Conservation (phyloP, 2,888 invertebrate species). For the Rhopalosiphum nymphaeae region DNA sequence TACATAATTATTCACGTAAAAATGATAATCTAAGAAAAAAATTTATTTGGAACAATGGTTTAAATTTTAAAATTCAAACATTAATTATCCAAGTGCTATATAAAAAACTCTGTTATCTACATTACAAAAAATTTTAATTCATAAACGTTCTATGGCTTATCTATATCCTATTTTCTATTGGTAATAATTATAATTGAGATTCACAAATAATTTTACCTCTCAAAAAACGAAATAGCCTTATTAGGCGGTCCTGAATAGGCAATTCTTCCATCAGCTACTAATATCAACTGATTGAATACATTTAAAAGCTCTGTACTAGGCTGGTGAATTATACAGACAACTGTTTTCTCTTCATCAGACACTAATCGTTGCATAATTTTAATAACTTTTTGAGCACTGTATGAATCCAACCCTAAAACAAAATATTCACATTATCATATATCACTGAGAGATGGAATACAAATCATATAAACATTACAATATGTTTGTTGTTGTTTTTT, state of each 20-base stretch:
- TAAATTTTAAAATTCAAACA: neutral
- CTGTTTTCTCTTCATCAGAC: slow-evolving; percentile 70
- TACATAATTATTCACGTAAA: neutral
- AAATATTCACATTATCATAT: neutral
- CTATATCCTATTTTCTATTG: neutral
- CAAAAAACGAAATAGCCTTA: slow-evolving; percentile 79
- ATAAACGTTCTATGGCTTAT: neutral
- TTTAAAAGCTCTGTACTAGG: slow-evolving; percentile 65
- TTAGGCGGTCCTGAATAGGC: slow-evolving; percentile 84
- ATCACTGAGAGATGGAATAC: neutral
- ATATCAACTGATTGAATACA: slow-evolving; percentile 63
- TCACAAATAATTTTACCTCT: slow-evolving; percentile 73
- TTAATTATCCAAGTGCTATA: neutral
- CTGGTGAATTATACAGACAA: slow-evolving; percentile 66
- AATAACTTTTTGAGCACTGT: slow-evolving; percentile 89
- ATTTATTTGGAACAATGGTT: neutral
- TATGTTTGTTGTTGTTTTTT: neutral
- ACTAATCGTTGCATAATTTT: slow-evolving; percentile 79
- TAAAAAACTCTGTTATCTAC: neutral
- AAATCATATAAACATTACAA: neutral
- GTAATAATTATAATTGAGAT: neutral
- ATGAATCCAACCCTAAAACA: slow-evolving; percentile 79
- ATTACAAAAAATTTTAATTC: neutral
- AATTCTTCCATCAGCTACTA: slow-evolving; percentile 70
- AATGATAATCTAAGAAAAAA: neutral